Conservation (phyloP, 1,140 invertebrate species). For the Pemphigus obesinymphae region DNA sequence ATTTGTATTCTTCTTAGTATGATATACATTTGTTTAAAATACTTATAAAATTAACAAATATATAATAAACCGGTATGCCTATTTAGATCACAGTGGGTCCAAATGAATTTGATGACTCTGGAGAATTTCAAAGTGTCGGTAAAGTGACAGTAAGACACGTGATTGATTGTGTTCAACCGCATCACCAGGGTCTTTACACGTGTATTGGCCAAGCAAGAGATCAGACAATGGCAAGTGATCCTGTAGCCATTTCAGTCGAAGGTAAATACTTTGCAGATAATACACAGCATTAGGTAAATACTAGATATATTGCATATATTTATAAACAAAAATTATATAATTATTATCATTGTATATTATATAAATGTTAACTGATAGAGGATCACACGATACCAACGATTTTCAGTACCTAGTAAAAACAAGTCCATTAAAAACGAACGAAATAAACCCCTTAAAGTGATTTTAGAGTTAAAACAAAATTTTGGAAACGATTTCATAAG, state of each 20-base stretch:
- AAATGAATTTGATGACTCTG: slow-evolving; percentile 23
- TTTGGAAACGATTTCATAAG: too few species aligned
- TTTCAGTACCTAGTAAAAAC: too few species aligned
- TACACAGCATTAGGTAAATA: too few species aligned
- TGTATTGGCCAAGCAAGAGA: slow-evolving; percentile 23
- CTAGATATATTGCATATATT: too few species aligned
- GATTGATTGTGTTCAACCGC: slow-evolving; percentile 24
- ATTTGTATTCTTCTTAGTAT: not conserved
- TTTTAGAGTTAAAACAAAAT: too few species aligned
- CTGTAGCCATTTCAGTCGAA: slow-evolving; percentile 22
- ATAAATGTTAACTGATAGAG: too few species aligned
- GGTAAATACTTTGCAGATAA: too few species aligned
- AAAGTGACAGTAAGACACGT: slow-evolving; percentile 25
- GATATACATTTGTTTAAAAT: not conserved
- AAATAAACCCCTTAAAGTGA: too few species aligned
- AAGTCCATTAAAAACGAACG: too few species aligned
- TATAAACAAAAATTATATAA: too few species aligned
- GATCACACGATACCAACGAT: too few species aligned
- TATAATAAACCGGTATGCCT: not conserved
- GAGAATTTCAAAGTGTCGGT: slow-evolving; percentile 24
- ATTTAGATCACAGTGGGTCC: slow-evolving; percentile 26
- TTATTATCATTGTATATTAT: too few species aligned
- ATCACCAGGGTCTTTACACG: slow-evolving; percentile 31
- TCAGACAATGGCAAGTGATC: slow-evolving; percentile 20
- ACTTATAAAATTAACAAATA: not conserved